Base-by-base conservation (phyloP, 2,113 vertebrate genomes). In the Bungarus multicinctus region DNA sequence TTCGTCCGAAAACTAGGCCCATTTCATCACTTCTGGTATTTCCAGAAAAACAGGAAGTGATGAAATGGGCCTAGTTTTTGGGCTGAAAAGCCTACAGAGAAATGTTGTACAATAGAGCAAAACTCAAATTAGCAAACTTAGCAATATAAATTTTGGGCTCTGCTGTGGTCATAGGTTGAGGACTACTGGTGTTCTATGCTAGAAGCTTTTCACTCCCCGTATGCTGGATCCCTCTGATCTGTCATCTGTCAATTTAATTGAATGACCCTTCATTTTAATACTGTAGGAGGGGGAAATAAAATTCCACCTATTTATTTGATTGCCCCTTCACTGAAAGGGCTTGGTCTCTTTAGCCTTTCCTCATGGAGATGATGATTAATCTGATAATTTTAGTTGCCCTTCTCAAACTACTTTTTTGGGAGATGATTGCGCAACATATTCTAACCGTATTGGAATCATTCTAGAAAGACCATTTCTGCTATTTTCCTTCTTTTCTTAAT, bases 371-470 rank as follows among this genome's bases (percentile, higher is more conserved):
- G 85, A 47, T 47, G 5, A 50, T 91, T 50, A 55, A 60, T 23
- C 18, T 30, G 85, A 92, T 88, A 39, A 88, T 92, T 92, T 92
- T 92, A 92, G 86, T 52, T 88, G n/a, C 55, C 85, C 55, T 92
- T 64, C 52, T 88, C 57, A 58, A 88, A 34, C 30, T 53, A 57
- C 30, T 87, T 14, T 39, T 12, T 60, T 91, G n/a, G n/a, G n/a
- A 43, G 11, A 69, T 8, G n/a, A 45, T 52, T 64, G 45, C 25
- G 34, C 6, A 52, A 12, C 3, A 39, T 52, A 88, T 92, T 64
- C 47, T 91, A 58, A 58, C 55, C 0, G 22, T 22, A 25, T 47
- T 86, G 50, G 54, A 11, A 50, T 30, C 18, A 27, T 88, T 64
- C 39, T 69, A 22, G 54, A 12, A 92, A 64, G 11, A 25, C 55